Conservation (phyloP, 2,113 vertebrate genomes). For the Albula glossodonta region DNA sequence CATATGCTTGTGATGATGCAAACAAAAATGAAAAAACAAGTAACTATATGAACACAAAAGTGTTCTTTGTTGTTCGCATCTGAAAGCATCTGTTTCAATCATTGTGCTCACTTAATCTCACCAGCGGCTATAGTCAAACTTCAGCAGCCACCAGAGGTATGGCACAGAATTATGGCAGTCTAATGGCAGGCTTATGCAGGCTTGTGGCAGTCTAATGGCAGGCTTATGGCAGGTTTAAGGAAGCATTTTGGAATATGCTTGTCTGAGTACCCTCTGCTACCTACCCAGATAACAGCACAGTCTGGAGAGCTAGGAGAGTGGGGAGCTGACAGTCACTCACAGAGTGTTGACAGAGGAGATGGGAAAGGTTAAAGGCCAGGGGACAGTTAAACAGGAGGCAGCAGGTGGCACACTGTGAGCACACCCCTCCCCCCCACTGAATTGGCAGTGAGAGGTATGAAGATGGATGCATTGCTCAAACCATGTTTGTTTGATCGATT, state of each 20-base stretch:
- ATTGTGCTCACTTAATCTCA: too few relatives aligned
- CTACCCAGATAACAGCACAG: too few relatives aligned
- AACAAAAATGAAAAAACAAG: background rate
- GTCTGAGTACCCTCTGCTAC: too few relatives aligned
- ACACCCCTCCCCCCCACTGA: background rate
- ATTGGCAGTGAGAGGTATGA: background rate
- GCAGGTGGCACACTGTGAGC: background rate
- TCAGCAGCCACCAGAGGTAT: too few relatives aligned
- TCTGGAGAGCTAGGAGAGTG: background rate
- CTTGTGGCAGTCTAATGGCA: too few relatives aligned
- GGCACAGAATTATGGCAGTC: too few relatives aligned
- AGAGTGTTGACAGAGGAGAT: background rate
- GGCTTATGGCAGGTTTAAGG: too few relatives aligned
- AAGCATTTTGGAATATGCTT: too few relatives aligned
- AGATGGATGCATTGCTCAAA: background rate
- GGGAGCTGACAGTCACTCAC: background rate
- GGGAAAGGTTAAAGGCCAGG: background rate
- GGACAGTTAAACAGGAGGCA: background rate
- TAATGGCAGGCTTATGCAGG: too few relatives aligned
- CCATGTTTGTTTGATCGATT: background rate
- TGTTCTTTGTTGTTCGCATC: too few relatives aligned
- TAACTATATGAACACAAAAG: background rate
- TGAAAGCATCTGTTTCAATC: too few relatives aligned
- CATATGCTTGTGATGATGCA: background rate
- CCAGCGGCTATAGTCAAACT: too few relatives aligned